These are phyloP conservation scores for Troides aeacus DNA, from an alignment of 2,888 invertebrate species.

Conservation along the genomic window DNA sequence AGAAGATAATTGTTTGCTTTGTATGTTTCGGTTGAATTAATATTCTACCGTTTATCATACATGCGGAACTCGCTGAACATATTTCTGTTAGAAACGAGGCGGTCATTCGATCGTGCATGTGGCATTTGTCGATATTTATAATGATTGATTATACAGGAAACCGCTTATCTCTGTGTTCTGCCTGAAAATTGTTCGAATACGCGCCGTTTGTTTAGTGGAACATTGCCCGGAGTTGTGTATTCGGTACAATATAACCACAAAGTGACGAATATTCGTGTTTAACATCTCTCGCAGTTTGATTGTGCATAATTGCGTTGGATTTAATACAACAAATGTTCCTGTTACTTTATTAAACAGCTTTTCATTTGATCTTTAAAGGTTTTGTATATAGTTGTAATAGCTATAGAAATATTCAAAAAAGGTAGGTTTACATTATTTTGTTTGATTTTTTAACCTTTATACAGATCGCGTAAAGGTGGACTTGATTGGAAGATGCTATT, in stretches of 20 bases:
- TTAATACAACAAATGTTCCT: neutral
- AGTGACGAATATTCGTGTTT: conserved; percentile 1
- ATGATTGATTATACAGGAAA: conserved; percentile 27
- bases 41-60: conserved; percentile 5
- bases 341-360: neutral
- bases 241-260: neutral
- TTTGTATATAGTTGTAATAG: neutral
- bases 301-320: neutral
- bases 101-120: conserved; percentile 20
- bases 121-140: conserved; percentile 24
- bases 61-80: conserved; percentile 4
- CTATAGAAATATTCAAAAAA: neutral
- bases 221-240: conserved; percentile 10
- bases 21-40: neutral
- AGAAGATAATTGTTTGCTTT: neutral
- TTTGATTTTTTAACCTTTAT: too few species aligned
- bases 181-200: conserved; percentile 26
- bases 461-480: too few species aligned
- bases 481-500: too few species aligned
- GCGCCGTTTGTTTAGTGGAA: conserved; percentile 11
- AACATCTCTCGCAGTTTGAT: neutral
- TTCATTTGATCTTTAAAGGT: neutral
- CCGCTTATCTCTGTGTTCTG: conserved; percentile 22
- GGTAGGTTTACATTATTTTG: too few species aligned
- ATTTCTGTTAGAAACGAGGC: conserved; percentile 12